Evolutionary conservation across 2,888 invertebrate genomes (phyloP).

Genomic region (Ptilodon capucinus): DNA sequence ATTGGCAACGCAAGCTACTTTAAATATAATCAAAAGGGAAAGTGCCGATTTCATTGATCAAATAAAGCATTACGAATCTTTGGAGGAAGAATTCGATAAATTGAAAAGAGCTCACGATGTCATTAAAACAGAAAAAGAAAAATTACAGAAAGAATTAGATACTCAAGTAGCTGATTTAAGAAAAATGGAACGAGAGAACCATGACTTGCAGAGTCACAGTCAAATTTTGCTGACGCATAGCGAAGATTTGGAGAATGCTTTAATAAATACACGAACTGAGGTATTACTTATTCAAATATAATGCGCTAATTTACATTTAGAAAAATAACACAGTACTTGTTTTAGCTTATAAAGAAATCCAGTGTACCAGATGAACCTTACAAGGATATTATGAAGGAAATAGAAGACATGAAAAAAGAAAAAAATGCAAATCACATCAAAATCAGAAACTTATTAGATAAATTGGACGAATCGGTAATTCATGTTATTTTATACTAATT

Average conservation of each 20-base stretch:
- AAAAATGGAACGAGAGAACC: constrained; percentile 49
- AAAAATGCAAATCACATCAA: constrained; percentile 49
- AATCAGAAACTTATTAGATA: constrained; percentile 54
- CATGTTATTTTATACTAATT: neutral
- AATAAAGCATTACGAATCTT: constrained; percentile 45
- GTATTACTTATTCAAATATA: too few species aligned
- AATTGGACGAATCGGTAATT: constrained; percentile 62
- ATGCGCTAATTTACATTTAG: too few species aligned
- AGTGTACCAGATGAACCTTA: constrained; percentile 27
- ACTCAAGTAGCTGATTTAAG: constrained; percentile 37
- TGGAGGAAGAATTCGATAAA: constrained; percentile 48
- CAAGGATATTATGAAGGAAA: constrained; percentile 47
- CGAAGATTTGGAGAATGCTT: constrained; percentile 56
- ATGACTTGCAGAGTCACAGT: constrained; percentile 45
- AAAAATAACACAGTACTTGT: constrained; percentile 9
- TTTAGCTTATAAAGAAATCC: constrained; percentile 36
- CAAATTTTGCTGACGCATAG: constrained; percentile 47
- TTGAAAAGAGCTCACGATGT: constrained; percentile 42
- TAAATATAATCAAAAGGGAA: constrained; percentile 48
- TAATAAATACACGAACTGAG: constrained; percentile 55
- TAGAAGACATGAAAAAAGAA: constrained; percentile 58
- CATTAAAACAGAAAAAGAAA: constrained; percentile 50
- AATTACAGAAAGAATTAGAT: constrained; percentile 46
- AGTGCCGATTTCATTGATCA: constrained; percentile 47
- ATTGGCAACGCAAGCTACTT: constrained; percentile 32